These are phyloP conservation scores for Papilio gigon DNA, from an alignment of 2,888 invertebrate species.

Conservation along the genomic window DNA sequence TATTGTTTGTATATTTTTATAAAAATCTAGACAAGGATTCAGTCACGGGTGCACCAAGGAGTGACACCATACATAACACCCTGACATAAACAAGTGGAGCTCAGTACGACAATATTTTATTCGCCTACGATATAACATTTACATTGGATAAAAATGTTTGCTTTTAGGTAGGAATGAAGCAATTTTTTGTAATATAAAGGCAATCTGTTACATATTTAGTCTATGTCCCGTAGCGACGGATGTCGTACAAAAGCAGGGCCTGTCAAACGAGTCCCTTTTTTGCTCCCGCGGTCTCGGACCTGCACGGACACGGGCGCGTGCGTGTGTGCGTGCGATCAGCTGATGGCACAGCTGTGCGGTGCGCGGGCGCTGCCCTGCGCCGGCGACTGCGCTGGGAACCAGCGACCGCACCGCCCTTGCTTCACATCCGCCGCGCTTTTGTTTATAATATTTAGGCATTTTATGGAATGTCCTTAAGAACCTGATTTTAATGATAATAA, in stretches of 20 bases:
- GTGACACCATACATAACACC: not conserved
- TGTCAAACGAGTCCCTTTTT: slow-evolving; percentile 71
- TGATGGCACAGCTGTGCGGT: slow-evolving; percentile 67
- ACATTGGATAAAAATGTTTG: no score
- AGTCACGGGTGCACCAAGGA: not conserved
- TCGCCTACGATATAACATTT: no score
- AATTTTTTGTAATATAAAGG: not conserved
- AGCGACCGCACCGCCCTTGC: slow-evolving; percentile 9
- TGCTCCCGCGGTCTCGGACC: slow-evolving; percentile 54
- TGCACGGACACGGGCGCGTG: slow-evolving; percentile 49
- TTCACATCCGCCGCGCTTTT: slow-evolving; percentile 7
- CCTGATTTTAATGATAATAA: no score
- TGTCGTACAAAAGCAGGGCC: slow-evolving; percentile 66
- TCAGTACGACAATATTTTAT: not conserved
- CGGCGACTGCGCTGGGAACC: slow-evolving; percentile 20
- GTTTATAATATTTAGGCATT: not conserved
- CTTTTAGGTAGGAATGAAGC: not conserved
- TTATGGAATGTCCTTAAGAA: not conserved
- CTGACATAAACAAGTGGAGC: not conserved
- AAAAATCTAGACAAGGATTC: not conserved
- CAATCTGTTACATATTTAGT: slow-evolving; percentile 47
- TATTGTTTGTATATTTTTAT: no score
- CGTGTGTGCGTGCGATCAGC: slow-evolving; percentile 66
- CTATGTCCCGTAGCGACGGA: slow-evolving; percentile 51
- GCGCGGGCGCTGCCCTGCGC: slow-evolving; percentile 51